Evolutionary conservation across 2,888 invertebrate species (phyloP).

Genomic region (Drosophila meridionalis): DNA sequence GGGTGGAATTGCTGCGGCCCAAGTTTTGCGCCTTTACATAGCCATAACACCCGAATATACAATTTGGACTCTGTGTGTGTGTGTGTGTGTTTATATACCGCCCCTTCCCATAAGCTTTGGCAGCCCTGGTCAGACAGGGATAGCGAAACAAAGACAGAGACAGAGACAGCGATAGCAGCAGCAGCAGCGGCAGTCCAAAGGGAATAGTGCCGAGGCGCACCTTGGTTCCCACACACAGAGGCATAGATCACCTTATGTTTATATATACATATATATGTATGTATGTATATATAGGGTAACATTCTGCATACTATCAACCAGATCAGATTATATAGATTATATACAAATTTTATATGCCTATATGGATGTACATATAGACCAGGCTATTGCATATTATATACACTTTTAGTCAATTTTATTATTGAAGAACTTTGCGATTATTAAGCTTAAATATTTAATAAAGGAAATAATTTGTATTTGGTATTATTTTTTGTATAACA

Average conservation of each 20-base stretch:
- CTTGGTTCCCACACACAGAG: slow-evolving; percentile 62
- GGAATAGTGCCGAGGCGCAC: slow-evolving; percentile 29
- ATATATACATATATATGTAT: slow-evolving; percentile 1
- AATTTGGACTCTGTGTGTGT: neutral
- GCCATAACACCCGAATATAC: slow-evolving; percentile 25
- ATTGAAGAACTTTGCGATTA: neutral
- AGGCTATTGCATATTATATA: neutral
- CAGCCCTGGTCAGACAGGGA: slow-evolving; percentile 46
- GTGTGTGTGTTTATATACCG: slow-evolving; percentile 67
- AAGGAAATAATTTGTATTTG: neutral
- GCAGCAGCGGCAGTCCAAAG: neutral
- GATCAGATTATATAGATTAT: slow-evolving; percentile 9
- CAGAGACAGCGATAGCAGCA: neutral
- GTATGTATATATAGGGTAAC: neutral
- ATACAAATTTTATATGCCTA: neutral
- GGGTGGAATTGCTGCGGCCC: slow-evolving; percentile 67
- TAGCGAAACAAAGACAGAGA: neutral
- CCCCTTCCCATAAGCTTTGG: slow-evolving; percentile 65
- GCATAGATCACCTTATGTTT: slow-evolving; percentile 62
- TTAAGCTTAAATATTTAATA: neutral
- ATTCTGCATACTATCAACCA: neutral
- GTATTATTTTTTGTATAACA: neutral
- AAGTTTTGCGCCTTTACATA: slow-evolving; percentile 57
- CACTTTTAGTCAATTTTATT: neutral
- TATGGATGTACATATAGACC: neutral